Evolutionary conservation across 2,113 vertebrate genomes (phyloP).

Genomic region (Erythrolamprus reginae): DNA sequence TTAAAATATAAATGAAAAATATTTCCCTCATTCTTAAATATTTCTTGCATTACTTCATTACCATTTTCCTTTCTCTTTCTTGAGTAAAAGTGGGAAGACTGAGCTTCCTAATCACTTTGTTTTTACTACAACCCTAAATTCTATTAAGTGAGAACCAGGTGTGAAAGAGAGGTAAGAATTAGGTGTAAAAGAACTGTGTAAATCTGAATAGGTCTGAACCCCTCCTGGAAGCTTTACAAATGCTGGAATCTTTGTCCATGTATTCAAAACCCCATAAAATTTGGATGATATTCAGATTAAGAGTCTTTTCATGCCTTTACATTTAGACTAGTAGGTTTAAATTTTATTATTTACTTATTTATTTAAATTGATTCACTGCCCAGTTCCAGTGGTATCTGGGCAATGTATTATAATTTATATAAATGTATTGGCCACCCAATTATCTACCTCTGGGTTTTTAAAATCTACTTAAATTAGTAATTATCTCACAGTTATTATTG

Average conservation of each 20-base stretch:
- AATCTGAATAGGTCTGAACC: neutral
- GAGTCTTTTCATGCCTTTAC: neutral
- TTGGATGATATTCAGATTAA: neutral
- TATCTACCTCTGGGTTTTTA: neutral
- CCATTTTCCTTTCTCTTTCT: neutral
- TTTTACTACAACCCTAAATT: neutral
- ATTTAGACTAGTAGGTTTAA: neutral
- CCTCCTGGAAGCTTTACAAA: neutral
- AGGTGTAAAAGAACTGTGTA: neutral
- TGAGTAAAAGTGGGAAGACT: neutral
- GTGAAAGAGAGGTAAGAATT: neutral
- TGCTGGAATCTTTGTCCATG: neutral
- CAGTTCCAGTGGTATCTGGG: neutral
- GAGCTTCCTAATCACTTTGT: neutral
- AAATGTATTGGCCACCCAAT: neutral
- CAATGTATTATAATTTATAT: neutral
- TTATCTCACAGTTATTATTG: neutral
- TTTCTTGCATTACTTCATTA: neutral
- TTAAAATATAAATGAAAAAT: neutral
- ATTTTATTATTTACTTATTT: neutral
- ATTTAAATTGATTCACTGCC: neutral
- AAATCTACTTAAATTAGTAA: neutral
- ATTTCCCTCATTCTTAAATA: neutral
- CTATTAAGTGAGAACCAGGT: neutral
- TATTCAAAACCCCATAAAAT: neutral